Percentiles rank a stretch among this genome's conserved stretches.
phyloP scores from a whole-genome alignment of 2,113 vertebrate species.

The Mesembrinibis cayennensis region DNA sequence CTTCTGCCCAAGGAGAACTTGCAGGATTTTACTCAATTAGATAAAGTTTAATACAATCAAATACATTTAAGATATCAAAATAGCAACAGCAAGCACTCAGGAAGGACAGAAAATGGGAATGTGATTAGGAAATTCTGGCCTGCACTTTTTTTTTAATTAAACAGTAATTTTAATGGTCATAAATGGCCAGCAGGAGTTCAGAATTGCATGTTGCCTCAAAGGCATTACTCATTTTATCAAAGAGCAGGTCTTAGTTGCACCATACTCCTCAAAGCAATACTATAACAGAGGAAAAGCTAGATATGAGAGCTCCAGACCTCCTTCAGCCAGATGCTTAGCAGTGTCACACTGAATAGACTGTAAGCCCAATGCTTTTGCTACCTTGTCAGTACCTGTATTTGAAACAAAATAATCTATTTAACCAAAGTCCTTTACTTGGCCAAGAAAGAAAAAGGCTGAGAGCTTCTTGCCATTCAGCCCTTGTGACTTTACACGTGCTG shows the following conservation, averaged over 20 bases:
- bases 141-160: neutral
- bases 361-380: neutral
- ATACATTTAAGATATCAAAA: neutral
- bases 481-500: too few relatives aligned
- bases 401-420: neutral
- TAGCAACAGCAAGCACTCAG: neutral
- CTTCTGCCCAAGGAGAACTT: neutral
- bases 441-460: neutral
- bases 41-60: neutral
- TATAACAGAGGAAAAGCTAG: neutral
- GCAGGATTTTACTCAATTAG: neutral
- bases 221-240: neutral
- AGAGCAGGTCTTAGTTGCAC: neutral
- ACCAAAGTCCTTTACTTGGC: neutral
- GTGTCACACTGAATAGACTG: rapidly evolving
- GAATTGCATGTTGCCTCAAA: neutral
- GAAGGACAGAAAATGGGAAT: neutral
- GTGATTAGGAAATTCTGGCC: neutral
- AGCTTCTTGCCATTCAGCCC: too few relatives aligned
- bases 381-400: neutral
- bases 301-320: neutral
- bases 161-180: neutral
- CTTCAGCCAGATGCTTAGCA: neutral
- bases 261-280: neutral
- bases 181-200: neutral